Base-by-base conservation (phyloP, 2,113 vertebrate species). In the Tinamus guttatus region DNA sequence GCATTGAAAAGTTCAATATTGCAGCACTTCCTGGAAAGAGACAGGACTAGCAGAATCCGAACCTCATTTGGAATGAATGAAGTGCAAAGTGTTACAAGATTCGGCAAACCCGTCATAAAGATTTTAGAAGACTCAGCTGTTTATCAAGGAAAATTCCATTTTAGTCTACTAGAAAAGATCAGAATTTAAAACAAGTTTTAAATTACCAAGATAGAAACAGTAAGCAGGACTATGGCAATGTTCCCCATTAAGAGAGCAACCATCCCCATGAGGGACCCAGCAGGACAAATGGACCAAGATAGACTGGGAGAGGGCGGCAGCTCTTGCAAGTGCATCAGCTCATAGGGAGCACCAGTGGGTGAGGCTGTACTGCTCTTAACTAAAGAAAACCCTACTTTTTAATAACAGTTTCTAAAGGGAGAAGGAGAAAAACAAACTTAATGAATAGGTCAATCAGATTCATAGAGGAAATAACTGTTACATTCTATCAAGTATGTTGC, bases 21-120 rank as follows among this genome's bases (percentile, higher is more conserved):
- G 60, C 82, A 78, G 56, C 45, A 88, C 94, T 88, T 90, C 52
- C 74, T 75, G 51, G 40, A 93, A 95, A 95, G 77, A 92, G 86
- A 79, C 6, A 83, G 70, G 85, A 90, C 13, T 4, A 89, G 30
- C 30, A 87, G 62, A 95, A 93, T 6, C 68, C 91, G 59, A 88
- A 81, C 36, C 51, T 93, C 40, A 64, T 43, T 87, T 85, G 73
- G 28, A 85, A 94, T 41, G 28, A 85, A 94, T 41, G 22, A 62
- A 30, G 20, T 19, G 52, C 5, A 71, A 77, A 90, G 70, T 5
- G 22, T 83, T 38, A 63, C 30, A 36, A 67, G 52, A 71, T 63
- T 38, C 89, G 34, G 52, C 90, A 92, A 82, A 70, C 0, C 9
- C 34, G 68, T 16, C 47, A 73, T 17, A 52, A 2, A 69, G 67